Conservation (phyloP, 2,888 invertebrate genomes). For the Tenthredo livida region DNA sequence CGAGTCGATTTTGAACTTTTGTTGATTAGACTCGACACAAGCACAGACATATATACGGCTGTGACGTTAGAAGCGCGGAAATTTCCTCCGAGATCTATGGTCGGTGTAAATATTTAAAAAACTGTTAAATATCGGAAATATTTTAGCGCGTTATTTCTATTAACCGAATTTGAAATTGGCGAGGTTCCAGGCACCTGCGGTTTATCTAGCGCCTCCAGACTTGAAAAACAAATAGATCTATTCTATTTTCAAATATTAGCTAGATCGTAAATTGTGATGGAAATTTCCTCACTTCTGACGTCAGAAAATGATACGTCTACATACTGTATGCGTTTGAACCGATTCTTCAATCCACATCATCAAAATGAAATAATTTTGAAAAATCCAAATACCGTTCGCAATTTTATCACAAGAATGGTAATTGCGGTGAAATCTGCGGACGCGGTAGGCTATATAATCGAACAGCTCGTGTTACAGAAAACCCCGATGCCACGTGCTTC, state of each 20-base stretch:
- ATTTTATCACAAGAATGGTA: background rate
- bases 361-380: background rate
- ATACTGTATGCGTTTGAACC: background rate
- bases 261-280: background rate
- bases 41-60: background rate
- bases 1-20: background rate
- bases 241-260: background rate
- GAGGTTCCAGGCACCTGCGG: background rate
- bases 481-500: constrained; percentile 27
- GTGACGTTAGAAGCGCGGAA: background rate
- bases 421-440: background rate
- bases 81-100: background rate
- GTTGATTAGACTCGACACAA: background rate
- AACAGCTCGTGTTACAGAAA: background rate
- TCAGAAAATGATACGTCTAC: background rate
- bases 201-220: background rate
- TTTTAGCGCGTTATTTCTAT: background rate
- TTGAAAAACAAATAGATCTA: background rate
- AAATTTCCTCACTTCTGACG: background rate
- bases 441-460: background rate
- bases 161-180: background rate
- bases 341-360: background rate
- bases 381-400: background rate
- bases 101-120: background rate
- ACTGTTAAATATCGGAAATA: background rate